These are phyloP conservation scores for Amiota communis DNA, from an alignment of 2,888 invertebrate genomes.

Conservation along the genomic window DNA sequence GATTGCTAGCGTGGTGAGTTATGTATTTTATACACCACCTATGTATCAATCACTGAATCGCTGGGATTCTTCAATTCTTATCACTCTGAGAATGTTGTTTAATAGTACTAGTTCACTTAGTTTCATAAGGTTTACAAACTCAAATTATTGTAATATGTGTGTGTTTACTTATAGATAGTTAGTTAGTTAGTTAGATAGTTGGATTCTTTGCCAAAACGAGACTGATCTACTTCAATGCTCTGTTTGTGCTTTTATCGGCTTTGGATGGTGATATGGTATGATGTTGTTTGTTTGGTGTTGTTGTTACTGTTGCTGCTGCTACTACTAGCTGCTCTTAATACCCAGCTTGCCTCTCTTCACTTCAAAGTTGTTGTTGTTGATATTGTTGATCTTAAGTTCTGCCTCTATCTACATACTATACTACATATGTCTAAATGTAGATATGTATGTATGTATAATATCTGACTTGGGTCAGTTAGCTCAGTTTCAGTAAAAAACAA, in stretches of 20 bases:
- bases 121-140: too few relatives aligned
- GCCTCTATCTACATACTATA: neutral
- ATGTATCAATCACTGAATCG: too few relatives aligned
- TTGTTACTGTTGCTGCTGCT: neutral
- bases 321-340: too few relatives aligned
- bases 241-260: constrained; percentile 70
- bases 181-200: constrained; percentile 36
- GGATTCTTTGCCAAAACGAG: constrained; percentile 61
- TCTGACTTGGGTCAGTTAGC: neutral
- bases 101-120: too few relatives aligned
- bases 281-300: constrained; percentile 25
- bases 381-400: neutral
- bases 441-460: constrained; percentile 29
- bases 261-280: constrained; percentile 48
- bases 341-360: neutral
- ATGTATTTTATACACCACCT: too few relatives aligned
- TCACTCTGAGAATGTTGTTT: too few relatives aligned
- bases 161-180: too few relatives aligned
- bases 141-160: too few relatives aligned
- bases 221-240: constrained; percentile 67
- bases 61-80: too few relatives aligned
- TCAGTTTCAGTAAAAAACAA: neutral
- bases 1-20: neutral
- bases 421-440: constrained; percentile 22
- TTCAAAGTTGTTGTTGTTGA: neutral